Conservation (phyloP, 1,140 invertebrate species). For the Ceratosolen fusciceps region DNA sequence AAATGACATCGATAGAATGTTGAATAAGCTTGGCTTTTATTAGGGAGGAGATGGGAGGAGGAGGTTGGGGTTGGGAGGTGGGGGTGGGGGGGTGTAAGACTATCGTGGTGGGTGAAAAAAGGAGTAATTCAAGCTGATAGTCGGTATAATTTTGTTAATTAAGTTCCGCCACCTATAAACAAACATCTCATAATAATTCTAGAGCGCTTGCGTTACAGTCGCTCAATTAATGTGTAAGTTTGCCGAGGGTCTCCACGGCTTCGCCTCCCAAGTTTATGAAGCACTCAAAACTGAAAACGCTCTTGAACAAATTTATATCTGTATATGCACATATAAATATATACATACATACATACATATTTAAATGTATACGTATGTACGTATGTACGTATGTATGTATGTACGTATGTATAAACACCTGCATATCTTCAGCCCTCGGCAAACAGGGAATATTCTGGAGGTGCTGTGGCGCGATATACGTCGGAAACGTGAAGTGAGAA, state of each 20-base stretch:
- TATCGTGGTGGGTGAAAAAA: neutral
- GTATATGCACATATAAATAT: slow-evolving; percentile 11
- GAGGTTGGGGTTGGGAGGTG: too few relatives aligned
- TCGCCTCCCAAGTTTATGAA: slow-evolving; percentile 37
- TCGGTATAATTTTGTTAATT: slow-evolving; percentile 19
- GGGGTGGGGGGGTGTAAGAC: too few relatives aligned
- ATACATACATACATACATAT: too few relatives aligned
- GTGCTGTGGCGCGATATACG: slow-evolving; percentile 31
- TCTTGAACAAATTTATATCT: slow-evolving; percentile 37
- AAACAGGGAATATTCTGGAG: slow-evolving; percentile 48
- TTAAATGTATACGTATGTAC: slow-evolving; percentile 14
- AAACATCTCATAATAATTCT: slow-evolving; percentile 43
- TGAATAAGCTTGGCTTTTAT: too few relatives aligned
- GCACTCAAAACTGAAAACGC: slow-evolving; percentile 49
- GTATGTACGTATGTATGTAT: neutral
- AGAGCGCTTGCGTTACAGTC: slow-evolving; percentile 20
- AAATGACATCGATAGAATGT: too few relatives aligned
- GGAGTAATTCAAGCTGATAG: slow-evolving; percentile 18
- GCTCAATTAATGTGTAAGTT: slow-evolving; percentile 44
- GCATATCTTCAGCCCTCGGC: slow-evolving; percentile 10
- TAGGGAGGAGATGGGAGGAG: too few relatives aligned
- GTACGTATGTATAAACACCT: neutral
- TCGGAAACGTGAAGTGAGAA: slow-evolving; percentile 16
- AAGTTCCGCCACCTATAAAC: slow-evolving; percentile 38
- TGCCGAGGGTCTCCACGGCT: slow-evolving; percentile 11